Evolutionary conservation across 2,888 invertebrate genomes (phyloP).

Genomic region (Augiades crinisus): DNA sequence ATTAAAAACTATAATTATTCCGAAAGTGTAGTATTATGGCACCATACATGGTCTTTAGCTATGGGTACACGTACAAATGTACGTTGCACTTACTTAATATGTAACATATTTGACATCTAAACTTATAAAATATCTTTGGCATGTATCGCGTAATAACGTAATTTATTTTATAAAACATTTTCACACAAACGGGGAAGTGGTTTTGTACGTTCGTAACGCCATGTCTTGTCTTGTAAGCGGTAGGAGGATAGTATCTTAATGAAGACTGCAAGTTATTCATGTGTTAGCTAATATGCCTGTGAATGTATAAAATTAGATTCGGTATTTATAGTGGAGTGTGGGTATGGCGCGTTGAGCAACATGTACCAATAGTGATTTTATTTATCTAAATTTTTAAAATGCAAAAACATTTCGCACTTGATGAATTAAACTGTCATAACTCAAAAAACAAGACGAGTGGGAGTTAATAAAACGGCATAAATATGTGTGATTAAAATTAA

Average conservation of each 20-base stretch:
- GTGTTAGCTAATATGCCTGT: slow-evolving; percentile 66
- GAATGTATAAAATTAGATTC: slow-evolving; percentile 54
- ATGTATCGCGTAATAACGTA: neutral
- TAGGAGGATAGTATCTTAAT: slow-evolving; percentile 66
- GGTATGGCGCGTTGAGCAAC: slow-evolving; percentile 11
- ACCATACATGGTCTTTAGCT: too few relatives aligned
- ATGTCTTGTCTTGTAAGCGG: slow-evolving; percentile 64
- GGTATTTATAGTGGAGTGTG: slow-evolving; percentile 41
- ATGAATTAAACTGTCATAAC: too few relatives aligned
- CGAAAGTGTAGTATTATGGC: too few relatives aligned
- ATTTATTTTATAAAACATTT: slow-evolving; percentile 8
- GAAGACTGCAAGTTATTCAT: slow-evolving; percentile 77
- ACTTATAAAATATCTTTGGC: too few relatives aligned
- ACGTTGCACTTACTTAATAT: too few relatives aligned
- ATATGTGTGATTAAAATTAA: too few relatives aligned
- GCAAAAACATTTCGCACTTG: too few relatives aligned
- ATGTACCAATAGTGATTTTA: neutral
- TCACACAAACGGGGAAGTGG: slow-evolving; percentile 31
- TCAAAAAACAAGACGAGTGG: too few relatives aligned
- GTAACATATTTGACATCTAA: too few relatives aligned
- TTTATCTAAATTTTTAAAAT: slow-evolving; percentile 1
- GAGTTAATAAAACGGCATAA: too few relatives aligned
- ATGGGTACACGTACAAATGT: too few relatives aligned
- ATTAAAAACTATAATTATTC: too few relatives aligned
- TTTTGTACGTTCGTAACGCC: slow-evolving; percentile 42